These are phyloP conservation scores for Onychomys torridus DNA, from an alignment of 2,797 vertebrate genomes.

Conservation along the genomic window DNA sequence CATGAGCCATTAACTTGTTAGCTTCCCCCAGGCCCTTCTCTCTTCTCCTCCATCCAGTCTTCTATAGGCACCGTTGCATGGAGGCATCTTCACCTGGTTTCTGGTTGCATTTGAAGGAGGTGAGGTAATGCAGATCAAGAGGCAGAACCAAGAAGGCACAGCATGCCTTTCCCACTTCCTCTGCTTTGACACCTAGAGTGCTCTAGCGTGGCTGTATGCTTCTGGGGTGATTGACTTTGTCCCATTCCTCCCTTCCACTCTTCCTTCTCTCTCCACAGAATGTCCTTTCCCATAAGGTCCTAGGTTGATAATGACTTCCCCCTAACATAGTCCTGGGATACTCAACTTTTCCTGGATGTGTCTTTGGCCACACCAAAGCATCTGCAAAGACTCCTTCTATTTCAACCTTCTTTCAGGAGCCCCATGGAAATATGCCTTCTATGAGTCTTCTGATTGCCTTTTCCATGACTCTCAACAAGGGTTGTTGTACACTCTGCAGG, in stretches of 20 bases:
- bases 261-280: neutral
- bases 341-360: neutral
- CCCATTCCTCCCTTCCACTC: rapidly evolving
- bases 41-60: neutral
- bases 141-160: neutral
- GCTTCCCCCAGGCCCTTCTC: neutral
- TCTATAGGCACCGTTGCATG: neutral
- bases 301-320: neutral
- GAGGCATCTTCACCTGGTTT: neutral
- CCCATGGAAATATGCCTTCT: neutral
- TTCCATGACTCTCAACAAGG: neutral
- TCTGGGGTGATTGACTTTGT: too few species aligned
- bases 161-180: neutral
- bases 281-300: neutral
- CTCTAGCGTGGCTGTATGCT: neutral
- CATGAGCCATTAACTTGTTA: neutral
- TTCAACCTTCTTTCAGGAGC: neutral
- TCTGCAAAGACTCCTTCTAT: neutral
- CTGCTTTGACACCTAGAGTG: neutral
- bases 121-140: neutral
- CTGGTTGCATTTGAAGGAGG: neutral
- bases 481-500: neutral
- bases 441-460: neutral
- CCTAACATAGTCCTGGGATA: neutral
- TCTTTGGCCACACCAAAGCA: neutral